These are phyloP conservation scores for Pterostichus niger DNA, from an alignment of 2,888 invertebrate genomes.

Conservation along the genomic window DNA sequence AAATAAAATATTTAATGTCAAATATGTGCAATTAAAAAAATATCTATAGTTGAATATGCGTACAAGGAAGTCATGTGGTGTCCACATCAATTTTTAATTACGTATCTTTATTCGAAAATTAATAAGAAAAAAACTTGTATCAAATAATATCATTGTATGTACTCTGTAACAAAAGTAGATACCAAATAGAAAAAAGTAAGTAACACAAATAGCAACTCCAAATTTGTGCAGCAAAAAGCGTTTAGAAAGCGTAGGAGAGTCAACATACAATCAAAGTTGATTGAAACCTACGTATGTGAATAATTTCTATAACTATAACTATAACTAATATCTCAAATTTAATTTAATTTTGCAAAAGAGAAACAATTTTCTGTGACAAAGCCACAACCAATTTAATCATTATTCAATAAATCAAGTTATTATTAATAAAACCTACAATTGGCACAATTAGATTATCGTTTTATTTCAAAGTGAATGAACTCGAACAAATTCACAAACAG, in stretches of 20 bases:
- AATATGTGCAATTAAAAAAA: no score
- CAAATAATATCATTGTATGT: no score
- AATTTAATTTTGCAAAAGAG: background rate
- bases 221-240: background rate
- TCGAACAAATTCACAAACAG: background rate
- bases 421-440: slow-evolving; percentile 40
- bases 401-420: slow-evolving; percentile 30
- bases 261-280: background rate
- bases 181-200: no score
- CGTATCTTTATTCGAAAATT: no score
- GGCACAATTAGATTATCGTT: slow-evolving; percentile 53
- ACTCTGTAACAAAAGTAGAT: no score
- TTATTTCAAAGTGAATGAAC: slow-evolving; percentile 40
- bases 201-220: slow-evolving; percentile 9
- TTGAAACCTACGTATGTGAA: slow-evolving; percentile 1
- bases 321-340: background rate
- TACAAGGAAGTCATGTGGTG: no score
- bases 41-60: no score
- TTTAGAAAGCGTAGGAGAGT: slow-evolving; percentile 24
- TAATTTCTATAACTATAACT: background rate
- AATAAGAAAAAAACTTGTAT: no score
- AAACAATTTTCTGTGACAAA: background rate
- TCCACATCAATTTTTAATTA: no score
- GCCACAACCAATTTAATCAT: slow-evolving; percentile 25
- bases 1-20: no score